Evolutionary conservation across 2,797 vertebrate genomes (phyloP).

Genomic region (Novumbra hubbsi): DNA sequence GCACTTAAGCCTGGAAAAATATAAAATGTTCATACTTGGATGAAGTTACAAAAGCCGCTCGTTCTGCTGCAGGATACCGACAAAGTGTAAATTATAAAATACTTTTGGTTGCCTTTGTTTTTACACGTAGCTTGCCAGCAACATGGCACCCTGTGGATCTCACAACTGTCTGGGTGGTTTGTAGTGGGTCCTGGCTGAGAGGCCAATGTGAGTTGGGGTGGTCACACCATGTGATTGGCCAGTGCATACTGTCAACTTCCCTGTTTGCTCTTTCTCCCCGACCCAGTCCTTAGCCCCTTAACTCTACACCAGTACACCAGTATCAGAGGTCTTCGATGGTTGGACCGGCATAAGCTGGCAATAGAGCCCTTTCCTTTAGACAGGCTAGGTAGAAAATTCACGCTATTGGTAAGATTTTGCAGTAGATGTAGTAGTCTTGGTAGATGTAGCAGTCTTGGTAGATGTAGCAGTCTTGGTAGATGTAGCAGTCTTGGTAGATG

Average conservation of each 20-base stretch:
- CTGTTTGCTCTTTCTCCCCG: not conserved
- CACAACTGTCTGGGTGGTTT: not conserved
- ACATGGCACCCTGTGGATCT: not conserved
- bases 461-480: no score
- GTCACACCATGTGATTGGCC: slow-evolving; percentile 39
- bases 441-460: no score
- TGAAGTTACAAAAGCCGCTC: slow-evolving; percentile 49
- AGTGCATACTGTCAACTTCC: slow-evolving; percentile 35
- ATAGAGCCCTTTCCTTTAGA: no score
- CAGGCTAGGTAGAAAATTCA: no score
- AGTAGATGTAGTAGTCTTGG: no score
- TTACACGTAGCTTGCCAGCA: not conserved
- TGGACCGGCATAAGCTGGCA: no score
- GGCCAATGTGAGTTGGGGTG: slow-evolving; percentile 1
- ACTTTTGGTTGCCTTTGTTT: slow-evolving; percentile 28
- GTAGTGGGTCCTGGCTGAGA: no score
- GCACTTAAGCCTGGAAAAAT: slow-evolving; percentile 58
- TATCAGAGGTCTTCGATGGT: no score
- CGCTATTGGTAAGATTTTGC: no score
- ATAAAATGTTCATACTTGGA: slow-evolving; percentile 62
- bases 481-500: no score
- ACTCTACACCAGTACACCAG: no score
- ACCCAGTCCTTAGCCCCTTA: no score
- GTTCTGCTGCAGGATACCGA: slow-evolving; percentile 40
- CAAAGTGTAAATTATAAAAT: slow-evolving; percentile 58